Percentiles rank a stretch among this genome's conserved stretches.
phyloP scores from a whole-genome alignment of 2,797 vertebrate genomes.

The Epinephelus coioides region DNA sequence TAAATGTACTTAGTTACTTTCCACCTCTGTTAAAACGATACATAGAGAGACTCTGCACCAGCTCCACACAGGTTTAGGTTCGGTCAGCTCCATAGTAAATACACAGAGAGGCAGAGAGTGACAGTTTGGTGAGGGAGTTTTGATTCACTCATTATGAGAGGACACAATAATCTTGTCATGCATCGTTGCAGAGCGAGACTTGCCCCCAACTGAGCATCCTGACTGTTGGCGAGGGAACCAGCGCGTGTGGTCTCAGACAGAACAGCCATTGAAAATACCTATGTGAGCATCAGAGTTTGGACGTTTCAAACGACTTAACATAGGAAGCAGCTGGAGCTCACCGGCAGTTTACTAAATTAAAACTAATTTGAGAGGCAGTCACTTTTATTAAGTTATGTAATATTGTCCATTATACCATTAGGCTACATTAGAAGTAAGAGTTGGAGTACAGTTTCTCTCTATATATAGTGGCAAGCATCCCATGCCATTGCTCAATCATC shows the following conservation, averaged over 20 bases:
- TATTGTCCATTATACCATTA: background rate
- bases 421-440: background rate
- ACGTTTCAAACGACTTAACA: background rate
- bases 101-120: background rate
- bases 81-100: background rate
- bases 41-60: background rate
- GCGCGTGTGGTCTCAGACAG: constrained; percentile 60
- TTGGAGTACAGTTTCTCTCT: background rate
- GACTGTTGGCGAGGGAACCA: constrained; percentile 38
- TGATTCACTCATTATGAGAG: constrained; percentile 40
- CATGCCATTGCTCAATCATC: constrained; percentile 58
- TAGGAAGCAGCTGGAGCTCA: background rate
- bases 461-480: constrained; percentile 16
- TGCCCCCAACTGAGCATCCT: constrained; percentile 47
- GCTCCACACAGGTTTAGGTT: background rate
- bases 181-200: constrained; percentile 7
- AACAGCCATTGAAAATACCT: background rate
- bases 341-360: background rate
- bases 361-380: background rate
- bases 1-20: background rate
- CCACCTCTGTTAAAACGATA: background rate
- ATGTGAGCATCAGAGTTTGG: background rate
- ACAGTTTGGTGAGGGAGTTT: background rate
- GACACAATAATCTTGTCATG: constrained; percentile 66
- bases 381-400: background rate